Evolutionary conservation across 2,797 vertebrate species (phyloP).

Genomic region (Urophycis tenuis): DNA sequence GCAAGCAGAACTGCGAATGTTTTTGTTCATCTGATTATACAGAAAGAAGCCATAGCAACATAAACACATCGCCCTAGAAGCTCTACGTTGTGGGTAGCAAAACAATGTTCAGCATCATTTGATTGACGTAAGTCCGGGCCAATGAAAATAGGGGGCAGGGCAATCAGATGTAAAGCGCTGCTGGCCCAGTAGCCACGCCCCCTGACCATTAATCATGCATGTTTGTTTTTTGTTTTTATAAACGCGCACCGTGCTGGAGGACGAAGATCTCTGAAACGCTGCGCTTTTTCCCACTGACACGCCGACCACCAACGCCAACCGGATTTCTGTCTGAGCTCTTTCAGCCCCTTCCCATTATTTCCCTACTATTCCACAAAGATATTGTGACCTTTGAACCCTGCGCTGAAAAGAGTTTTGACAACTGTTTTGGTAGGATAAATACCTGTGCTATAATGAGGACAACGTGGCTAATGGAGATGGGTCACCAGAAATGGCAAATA

Average conservation of each 20-base stretch:
- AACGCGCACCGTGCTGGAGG: too few species aligned
- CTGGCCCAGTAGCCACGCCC: background rate
- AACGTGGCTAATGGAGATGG: background rate
- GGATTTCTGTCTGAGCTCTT: background rate
- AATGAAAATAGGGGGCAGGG: background rate
- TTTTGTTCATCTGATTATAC: background rate
- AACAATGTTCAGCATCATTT: background rate
- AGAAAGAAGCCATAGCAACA: background rate
- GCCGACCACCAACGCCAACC: background rate
- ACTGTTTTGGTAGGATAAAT: slow-evolving; percentile 1
- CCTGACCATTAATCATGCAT: background rate
- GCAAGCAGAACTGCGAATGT: background rate
- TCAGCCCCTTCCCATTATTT: background rate
- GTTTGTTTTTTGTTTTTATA: background rate
- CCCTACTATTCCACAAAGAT: background rate
- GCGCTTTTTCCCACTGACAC: background rate
- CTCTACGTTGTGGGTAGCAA: background rate
- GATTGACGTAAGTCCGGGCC: background rate
- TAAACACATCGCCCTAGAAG: background rate
- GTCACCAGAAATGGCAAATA: background rate
- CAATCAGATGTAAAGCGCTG: background rate
- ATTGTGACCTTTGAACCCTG: slow-evolving; percentile 1
- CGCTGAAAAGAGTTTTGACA: background rate
- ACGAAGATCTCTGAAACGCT: background rate
- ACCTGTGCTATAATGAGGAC: background rate